phyloP scores from a whole-genome alignment of 2,113 vertebrate species.

The Toxotes chatareus region DNA sequence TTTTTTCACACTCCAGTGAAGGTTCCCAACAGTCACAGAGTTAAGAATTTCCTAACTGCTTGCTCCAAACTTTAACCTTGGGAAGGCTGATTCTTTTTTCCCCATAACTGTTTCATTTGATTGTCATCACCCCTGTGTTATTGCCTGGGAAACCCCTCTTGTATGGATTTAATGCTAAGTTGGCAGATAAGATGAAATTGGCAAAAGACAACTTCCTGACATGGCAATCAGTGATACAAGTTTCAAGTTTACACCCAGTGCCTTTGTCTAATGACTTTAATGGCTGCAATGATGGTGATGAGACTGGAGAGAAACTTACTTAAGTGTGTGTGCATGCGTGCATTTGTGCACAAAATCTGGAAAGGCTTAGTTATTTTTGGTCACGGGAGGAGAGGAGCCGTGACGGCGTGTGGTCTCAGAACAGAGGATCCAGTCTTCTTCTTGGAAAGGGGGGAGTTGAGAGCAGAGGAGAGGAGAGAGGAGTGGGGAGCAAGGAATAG shows the following conservation, averaged over 20 bases:
- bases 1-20: conserved; percentile 54
- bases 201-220: conserved; percentile 6
- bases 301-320: conserved; percentile 22
- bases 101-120: conserved; percentile 55
- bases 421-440: conserved; percentile 82
- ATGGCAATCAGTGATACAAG: background rate
- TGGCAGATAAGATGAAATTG: conserved; percentile 28
- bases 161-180: conserved; percentile 25
- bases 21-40: conserved; percentile 67
- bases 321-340: conserved; percentile 29
- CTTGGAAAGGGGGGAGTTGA: conserved; percentile 52
- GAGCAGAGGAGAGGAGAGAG: conserved; percentile 44
- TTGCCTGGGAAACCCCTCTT: conserved; percentile 42
- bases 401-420: conserved; percentile 82
- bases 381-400: conserved; percentile 76
- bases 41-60: conserved; percentile 48
- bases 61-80: conserved; percentile 61
- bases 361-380: conserved; percentile 79
- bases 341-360: conserved; percentile 69
- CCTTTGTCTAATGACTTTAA: conserved; percentile 14
- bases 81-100: conserved; percentile 47
- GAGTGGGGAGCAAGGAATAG: conserved; percentile 43
- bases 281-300: conserved; percentile 19
- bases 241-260: background rate
- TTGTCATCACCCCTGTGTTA: conserved; percentile 34